Conservation (phyloP, 2,113 vertebrate genomes). For the Hippolais icterina region DNA sequence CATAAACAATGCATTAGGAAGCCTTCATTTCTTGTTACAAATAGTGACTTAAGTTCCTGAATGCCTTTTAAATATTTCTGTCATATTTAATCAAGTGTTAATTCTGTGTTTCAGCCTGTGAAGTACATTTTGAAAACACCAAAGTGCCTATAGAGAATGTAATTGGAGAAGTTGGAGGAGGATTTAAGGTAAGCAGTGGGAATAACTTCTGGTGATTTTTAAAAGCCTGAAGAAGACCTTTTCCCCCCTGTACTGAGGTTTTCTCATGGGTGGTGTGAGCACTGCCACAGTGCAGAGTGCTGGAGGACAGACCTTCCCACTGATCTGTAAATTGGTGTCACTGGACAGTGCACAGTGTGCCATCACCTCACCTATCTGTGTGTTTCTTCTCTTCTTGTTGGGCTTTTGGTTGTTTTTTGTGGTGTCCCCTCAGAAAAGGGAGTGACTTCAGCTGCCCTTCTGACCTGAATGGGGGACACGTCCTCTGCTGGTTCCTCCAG, state of each 20-base stretch:
- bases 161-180: slow-evolving; percentile 92
- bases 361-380: background rate
- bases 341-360: background rate
- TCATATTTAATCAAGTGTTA: background rate
- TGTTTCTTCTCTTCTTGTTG: background rate
- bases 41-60: background rate
- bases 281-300: background rate
- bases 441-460: background rate
- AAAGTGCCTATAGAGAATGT: slow-evolving; percentile 92
- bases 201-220: background rate
- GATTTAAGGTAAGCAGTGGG: slow-evolving; percentile 87
- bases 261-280: background rate
- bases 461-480: background rate
- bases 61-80: background rate
- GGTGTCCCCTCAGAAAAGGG: background rate
- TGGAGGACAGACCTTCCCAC: background rate
- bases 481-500: background rate
- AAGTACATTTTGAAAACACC: slow-evolving; percentile 91
- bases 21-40: background rate
- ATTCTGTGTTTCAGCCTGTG: slow-evolving; percentile 82
- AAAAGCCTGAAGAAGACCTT: background rate
- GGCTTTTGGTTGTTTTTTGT: background rate
- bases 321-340: background rate
- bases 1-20: background rate
- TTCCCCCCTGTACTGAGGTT: background rate